A percentile compares a stretch with the other conserved stretches of the same genome.
Evolutionary conservation across 1,140 invertebrate genomes (phyloP).

Genomic region (Harlomillsia oculata): DNA sequence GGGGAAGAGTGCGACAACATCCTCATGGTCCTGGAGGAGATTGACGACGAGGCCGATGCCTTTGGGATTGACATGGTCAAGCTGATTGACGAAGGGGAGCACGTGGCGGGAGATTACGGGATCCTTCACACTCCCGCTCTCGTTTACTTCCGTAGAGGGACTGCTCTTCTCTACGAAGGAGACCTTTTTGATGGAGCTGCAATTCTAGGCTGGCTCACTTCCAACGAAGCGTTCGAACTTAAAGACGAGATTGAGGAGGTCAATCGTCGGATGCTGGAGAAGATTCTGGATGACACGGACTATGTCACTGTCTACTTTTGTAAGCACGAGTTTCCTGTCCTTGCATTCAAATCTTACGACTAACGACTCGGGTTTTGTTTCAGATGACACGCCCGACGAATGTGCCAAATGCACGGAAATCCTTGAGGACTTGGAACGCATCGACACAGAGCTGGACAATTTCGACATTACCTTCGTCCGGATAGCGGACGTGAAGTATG

Average conservation of each 20-base stretch:
- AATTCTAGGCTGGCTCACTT: slow-evolving; percentile 65
- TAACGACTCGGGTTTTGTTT: slow-evolving; percentile 36
- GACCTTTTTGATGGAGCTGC: slow-evolving; percentile 25
- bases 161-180: slow-evolving; percentile 75
- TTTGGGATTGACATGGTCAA: slow-evolving; percentile 89
- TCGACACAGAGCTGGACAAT: slow-evolving; percentile 86
- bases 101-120: slow-evolving; percentile 69
- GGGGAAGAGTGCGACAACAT: slow-evolving; percentile 73
- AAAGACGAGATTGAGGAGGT: slow-evolving; percentile 89
- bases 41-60: slow-evolving; percentile 84
- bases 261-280: slow-evolving; percentile 88
- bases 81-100: slow-evolving; percentile 70
- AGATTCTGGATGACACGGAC: slow-evolving; percentile 85
- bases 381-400: slow-evolving; percentile 63
- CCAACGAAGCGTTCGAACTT: slow-evolving; percentile 88
- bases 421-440: slow-evolving; percentile 74
- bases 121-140: slow-evolving; percentile 61
- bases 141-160: slow-evolving; percentile 80
- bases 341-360: background rate
- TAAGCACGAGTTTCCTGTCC: slow-evolving; percentile 55
- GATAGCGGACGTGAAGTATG: slow-evolving; percentile 82
- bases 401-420: slow-evolving; percentile 62
- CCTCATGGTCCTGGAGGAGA: slow-evolving; percentile 75
- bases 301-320: slow-evolving; percentile 91
- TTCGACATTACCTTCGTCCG: slow-evolving; percentile 91